These are phyloP conservation scores for Hyperoplus lanceolatus DNA, from an alignment of 2,797 vertebrate genomes.

Conservation along the genomic window DNA sequence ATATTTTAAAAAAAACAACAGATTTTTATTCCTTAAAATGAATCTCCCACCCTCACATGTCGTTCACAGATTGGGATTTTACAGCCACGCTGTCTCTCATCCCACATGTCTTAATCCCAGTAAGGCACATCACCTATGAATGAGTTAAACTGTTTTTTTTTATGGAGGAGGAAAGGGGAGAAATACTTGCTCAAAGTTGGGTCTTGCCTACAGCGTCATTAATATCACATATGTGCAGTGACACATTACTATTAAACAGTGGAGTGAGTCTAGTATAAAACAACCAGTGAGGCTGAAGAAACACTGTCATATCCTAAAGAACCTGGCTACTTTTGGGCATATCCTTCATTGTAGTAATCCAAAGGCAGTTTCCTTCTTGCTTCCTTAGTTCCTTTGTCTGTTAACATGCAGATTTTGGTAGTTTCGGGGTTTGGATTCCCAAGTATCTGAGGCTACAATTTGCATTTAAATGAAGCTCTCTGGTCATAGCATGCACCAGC, in stretches of 20 bases:
- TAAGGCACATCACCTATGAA: conserved; percentile 39
- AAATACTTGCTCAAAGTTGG: conserved; percentile 22
- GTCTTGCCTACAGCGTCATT: conserved; percentile 25
- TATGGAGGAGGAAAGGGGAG: conserved; percentile 1
- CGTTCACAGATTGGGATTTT: not conserved
- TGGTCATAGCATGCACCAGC: conserved; percentile 37
- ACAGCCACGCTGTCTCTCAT: conserved; percentile 18
- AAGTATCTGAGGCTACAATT: conserved; percentile 49
- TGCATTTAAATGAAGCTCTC: conserved; percentile 73
- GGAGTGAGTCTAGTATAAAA: conserved; percentile 29
- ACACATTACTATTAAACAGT: conserved; percentile 46
- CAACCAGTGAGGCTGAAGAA: not conserved
- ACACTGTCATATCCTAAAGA: not conserved
- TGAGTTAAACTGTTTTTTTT: conserved; percentile 46
- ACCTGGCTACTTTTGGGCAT: not conserved
- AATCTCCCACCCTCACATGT: not conserved
- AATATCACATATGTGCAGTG: conserved; percentile 42
- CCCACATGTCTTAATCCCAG: not conserved
- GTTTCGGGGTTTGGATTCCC: not conserved
- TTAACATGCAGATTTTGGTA: conserved; percentile 13
- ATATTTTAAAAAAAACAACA: conserved; percentile 1
- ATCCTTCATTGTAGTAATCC: conserved; percentile 8
- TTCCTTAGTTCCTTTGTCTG: conserved; percentile 10
- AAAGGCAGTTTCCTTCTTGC: conserved; percentile 20
- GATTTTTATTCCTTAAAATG: not conserved